Percentiles rank a stretch among this genome's conserved stretches.
These are phyloP conservation scores for Sitta europaea DNA, from an alignment of 2,113 vertebrate species.

Conservation along the genomic window DNA sequence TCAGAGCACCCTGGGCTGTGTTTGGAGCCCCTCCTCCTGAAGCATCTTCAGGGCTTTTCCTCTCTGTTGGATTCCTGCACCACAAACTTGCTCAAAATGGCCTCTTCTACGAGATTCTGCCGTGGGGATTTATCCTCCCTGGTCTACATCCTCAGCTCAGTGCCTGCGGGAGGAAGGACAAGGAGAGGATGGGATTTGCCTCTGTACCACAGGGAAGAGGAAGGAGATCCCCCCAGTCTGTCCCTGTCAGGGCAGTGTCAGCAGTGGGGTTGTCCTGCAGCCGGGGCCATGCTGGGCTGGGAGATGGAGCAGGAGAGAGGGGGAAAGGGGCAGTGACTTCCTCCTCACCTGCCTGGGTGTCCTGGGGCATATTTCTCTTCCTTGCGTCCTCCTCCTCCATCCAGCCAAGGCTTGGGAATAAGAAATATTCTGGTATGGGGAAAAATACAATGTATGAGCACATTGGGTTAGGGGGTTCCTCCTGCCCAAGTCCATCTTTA, in stretches of 20 bases:
- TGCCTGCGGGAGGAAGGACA: neutral
- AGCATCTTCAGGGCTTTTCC: neutral
- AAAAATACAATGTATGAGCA: neutral
- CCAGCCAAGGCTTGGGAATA: neutral
- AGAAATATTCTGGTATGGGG: neutral
- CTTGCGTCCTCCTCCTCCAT: neutral
- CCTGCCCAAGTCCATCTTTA: no score
- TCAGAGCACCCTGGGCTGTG: accelerated
- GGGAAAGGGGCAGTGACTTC: neutral
- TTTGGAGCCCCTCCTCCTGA: neutral
- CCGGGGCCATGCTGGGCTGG: neutral
- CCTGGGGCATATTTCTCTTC: neutral
- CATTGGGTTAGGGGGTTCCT: neutral
- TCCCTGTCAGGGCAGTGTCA: neutral
- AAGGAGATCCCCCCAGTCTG: neutral
- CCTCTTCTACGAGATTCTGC: neutral
- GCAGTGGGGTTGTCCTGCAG: neutral
- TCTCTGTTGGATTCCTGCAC: neutral
- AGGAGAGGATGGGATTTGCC: neutral
- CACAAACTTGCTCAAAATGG: accelerated
- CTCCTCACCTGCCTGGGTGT: neutral
- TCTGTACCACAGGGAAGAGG: neutral
- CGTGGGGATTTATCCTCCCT: neutral
- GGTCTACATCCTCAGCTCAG: neutral
- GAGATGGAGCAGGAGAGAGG: neutral